Conservation (phyloP, 2,797 vertebrate genomes). For the Sebastes umbrosus region DNA sequence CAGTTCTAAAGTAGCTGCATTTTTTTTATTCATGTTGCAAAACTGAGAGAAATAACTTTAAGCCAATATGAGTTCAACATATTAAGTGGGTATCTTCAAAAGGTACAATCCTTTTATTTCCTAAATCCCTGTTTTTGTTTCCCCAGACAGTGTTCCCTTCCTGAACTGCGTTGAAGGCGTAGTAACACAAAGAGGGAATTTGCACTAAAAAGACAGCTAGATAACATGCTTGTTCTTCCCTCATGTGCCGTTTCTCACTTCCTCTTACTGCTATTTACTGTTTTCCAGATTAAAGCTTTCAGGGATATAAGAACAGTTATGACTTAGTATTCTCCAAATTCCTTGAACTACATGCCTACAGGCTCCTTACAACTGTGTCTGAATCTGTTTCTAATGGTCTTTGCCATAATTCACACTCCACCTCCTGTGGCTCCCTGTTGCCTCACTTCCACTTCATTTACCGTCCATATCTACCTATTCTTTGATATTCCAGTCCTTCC, state of each 20-base stretch:
- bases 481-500: conserved; percentile 29
- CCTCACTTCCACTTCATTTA: conserved; percentile 53
- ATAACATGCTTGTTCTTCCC: background rate
- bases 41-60: background rate
- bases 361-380: conserved; percentile 34
- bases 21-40: background rate
- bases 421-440: conserved; percentile 38
- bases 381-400: conserved; percentile 49
- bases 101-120: background rate
- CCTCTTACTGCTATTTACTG: background rate
- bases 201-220: background rate
- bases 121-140: background rate
- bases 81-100: background rate
- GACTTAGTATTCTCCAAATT: conserved; percentile 34
- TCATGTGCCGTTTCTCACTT: background rate
- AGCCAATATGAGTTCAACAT: background rate
- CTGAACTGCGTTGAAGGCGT: background rate
- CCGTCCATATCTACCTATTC: conserved; percentile 26
- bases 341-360: conserved; percentile 33
- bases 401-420: conserved; percentile 48
- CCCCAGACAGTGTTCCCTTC: background rate
- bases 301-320: conserved; percentile 2
- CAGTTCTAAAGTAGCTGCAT: background rate
- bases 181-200: background rate
- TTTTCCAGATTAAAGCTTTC: background rate